Conservation (phyloP, 1,140 invertebrate genomes). For the Drosophila setifemur region DNA sequence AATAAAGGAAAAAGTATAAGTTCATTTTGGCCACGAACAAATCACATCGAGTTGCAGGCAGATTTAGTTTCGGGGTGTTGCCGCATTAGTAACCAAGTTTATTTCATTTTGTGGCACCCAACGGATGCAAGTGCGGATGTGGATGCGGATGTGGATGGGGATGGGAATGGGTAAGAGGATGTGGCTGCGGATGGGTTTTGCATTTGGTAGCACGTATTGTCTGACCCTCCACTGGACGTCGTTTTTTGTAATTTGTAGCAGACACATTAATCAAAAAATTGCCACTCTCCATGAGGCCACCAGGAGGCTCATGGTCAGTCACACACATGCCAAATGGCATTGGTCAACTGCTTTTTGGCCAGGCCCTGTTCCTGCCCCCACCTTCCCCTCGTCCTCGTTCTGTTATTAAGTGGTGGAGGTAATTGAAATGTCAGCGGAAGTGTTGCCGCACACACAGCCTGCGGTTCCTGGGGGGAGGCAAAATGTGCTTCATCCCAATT, state of each 20-base stretch:
- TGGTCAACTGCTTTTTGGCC: conserved; percentile 34
- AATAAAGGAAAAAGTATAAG: no score
- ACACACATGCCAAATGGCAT: conserved; percentile 48
- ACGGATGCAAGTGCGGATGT: not conserved
- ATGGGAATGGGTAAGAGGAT: not conserved
- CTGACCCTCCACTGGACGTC: conserved; percentile 43
- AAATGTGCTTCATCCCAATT: no score
- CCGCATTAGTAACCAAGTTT: conserved; percentile 75
- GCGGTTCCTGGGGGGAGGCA: conserved; percentile 48
- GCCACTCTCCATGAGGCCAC: conserved; percentile 55
- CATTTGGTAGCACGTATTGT: conserved; percentile 62
- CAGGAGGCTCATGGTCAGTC: conserved; percentile 13
- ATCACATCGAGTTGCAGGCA: conserved; percentile 7
- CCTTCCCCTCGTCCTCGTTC: not conserved
- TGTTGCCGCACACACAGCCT: conserved; percentile 76
- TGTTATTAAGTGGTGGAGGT: conserved; percentile 77
- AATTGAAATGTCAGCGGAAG: conserved; percentile 82
- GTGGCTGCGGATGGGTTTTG: conserved; percentile 36
- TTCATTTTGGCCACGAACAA: conserved; percentile 24
- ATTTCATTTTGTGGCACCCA: conserved; percentile 65
- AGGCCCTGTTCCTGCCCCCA: conserved; percentile 4
- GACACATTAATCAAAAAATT: conserved; percentile 82
- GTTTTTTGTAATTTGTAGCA: conserved; percentile 79
- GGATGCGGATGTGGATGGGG: no score
- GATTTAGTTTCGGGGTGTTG: conserved; percentile 30